Percentiles rank a stretch among this genome's conserved stretches.
Conservation (phyloP, 2,797 vertebrate species). For the Pampus argenteus region DNA sequence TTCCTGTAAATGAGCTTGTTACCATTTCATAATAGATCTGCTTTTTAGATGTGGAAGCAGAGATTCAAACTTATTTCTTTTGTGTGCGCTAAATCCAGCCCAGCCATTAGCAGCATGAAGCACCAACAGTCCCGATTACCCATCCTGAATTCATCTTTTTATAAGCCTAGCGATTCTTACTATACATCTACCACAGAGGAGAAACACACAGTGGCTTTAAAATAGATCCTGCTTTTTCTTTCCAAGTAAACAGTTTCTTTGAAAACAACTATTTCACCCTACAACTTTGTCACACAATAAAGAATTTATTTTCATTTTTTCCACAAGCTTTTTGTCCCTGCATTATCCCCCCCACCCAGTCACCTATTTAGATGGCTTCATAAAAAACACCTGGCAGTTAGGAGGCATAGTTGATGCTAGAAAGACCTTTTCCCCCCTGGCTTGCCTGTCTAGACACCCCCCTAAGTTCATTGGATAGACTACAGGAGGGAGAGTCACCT, state of each 20-base stretch:
- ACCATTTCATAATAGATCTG: slow-evolving; percentile 77
- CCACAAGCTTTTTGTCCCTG: slow-evolving; percentile 34
- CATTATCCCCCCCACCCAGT: slow-evolving; percentile 16
- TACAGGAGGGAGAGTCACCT: slow-evolving; percentile 51
- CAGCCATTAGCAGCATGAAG: slow-evolving; percentile 64
- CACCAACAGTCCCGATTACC: slow-evolving; percentile 64
- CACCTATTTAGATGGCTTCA: slow-evolving; percentile 55
- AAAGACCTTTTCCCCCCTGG: slow-evolving; percentile 48
- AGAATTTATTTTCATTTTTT: slow-evolving; percentile 20
- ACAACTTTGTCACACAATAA: slow-evolving; percentile 51
- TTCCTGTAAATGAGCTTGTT: slow-evolving; percentile 79
- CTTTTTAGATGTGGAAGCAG: slow-evolving; percentile 60
- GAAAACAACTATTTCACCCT: slow-evolving; percentile 45
- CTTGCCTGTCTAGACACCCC: slow-evolving; percentile 53
- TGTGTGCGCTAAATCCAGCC: slow-evolving; percentile 60
- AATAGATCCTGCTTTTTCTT: slow-evolving; percentile 21
- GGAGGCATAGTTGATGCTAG: slow-evolving; percentile 53
- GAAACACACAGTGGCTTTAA: slow-evolving; percentile 65
- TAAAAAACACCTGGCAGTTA: slow-evolving; percentile 66
- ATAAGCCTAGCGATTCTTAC: slow-evolving; percentile 49
- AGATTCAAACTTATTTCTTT: slow-evolving; percentile 62
- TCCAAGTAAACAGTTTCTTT: slow-evolving; percentile 48
- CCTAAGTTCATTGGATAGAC: slow-evolving; percentile 66
- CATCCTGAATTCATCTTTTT: slow-evolving; percentile 65
- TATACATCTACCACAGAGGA: slow-evolving; percentile 37